Percentiles rank a stretch among this genome's conserved stretches.
phyloP scores from a whole-genome alignment of 2,888 invertebrate species.

The Macrosoma leucophasiata region DNA sequence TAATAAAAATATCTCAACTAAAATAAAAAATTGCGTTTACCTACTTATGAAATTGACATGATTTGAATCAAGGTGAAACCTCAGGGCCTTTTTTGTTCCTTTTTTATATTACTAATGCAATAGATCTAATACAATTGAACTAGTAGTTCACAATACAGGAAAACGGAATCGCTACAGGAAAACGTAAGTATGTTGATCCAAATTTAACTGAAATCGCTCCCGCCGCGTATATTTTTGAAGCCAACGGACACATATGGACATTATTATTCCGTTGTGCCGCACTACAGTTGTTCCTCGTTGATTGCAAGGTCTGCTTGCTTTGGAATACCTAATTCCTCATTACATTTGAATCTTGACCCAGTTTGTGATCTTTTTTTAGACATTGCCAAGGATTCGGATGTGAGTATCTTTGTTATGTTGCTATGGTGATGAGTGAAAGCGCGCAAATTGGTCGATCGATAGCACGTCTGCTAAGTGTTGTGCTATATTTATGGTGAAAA shows the following conservation, averaged over 20 bases:
- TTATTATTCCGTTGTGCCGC: conserved; percentile 58
- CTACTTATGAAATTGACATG: too few species aligned
- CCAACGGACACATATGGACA: conserved; percentile 48
- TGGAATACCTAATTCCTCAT: conserved; percentile 32
- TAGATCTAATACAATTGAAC: too few species aligned
- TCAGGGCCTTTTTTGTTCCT: too few species aligned
- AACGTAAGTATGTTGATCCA: conserved; percentile 40
- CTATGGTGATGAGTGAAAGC: conserved; percentile 48
- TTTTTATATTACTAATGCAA: too few species aligned
- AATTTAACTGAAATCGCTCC: conserved; percentile 59
- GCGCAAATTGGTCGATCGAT: conserved; percentile 35
- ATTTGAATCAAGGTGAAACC: too few species aligned
- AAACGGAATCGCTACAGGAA: conserved; percentile 34
- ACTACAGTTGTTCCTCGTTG: conserved; percentile 39
- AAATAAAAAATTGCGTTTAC: too few species aligned
- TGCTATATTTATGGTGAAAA: too few species aligned
- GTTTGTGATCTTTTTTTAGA: conserved; percentile 42
- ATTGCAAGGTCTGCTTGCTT: conserved; percentile 24
- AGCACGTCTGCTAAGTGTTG: too few species aligned
- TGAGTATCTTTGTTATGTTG: conserved; percentile 41
- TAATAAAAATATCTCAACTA: too few species aligned
- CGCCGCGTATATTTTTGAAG: conserved; percentile 64
- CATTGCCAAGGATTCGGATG: conserved; percentile 39
- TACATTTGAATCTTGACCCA: conserved; percentile 48
- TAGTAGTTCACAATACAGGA: too few species aligned